Evolutionary conservation across 2,113 vertebrate species (phyloP).

Genomic region (Zosterops japonicus): DNA sequence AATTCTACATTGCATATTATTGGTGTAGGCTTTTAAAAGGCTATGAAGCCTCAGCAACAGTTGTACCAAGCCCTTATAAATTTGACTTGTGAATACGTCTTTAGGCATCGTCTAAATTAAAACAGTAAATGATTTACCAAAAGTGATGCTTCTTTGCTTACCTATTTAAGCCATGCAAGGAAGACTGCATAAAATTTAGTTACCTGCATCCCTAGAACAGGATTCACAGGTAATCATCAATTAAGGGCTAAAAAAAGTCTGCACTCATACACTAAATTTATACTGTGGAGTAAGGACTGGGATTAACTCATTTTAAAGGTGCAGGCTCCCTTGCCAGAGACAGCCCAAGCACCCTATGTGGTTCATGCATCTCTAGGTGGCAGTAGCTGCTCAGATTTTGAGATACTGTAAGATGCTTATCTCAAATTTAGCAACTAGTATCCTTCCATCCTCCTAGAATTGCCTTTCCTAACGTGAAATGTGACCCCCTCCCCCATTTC

Average conservation of each 20-base stretch:
- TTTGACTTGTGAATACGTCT: slow-evolving; percentile 37
- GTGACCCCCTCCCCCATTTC: slow-evolving; percentile 51
- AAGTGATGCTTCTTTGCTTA: not conserved
- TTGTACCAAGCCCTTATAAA: not conserved
- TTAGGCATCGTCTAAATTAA: not conserved
- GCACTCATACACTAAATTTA: not conserved
- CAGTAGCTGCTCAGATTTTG: slow-evolving; percentile 61
- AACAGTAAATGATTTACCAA: not conserved
- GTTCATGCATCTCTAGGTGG: slow-evolving; percentile 63
- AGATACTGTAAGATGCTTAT: slow-evolving; percentile 9
- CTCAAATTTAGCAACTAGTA: slow-evolving; percentile 48
- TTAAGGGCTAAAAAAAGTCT: not conserved
- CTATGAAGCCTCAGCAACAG: not conserved
- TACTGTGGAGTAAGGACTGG: not conserved
- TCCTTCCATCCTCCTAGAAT: slow-evolving; percentile 20
- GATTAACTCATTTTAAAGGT: not conserved
- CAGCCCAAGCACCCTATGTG: not conserved
- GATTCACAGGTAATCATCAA: not conserved
- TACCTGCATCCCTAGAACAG: not conserved
- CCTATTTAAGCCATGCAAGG: not conserved
- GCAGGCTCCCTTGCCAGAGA: not conserved
- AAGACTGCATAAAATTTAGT: not conserved
- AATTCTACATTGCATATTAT: not conserved
- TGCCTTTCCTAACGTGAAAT: slow-evolving; percentile 53
- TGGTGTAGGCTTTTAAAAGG: not conserved